Evolutionary conservation across 2,113 vertebrate genomes (phyloP), one percentile per base, ranked within the genome.

Genomic region (Lipophrys pholis): DNA sequence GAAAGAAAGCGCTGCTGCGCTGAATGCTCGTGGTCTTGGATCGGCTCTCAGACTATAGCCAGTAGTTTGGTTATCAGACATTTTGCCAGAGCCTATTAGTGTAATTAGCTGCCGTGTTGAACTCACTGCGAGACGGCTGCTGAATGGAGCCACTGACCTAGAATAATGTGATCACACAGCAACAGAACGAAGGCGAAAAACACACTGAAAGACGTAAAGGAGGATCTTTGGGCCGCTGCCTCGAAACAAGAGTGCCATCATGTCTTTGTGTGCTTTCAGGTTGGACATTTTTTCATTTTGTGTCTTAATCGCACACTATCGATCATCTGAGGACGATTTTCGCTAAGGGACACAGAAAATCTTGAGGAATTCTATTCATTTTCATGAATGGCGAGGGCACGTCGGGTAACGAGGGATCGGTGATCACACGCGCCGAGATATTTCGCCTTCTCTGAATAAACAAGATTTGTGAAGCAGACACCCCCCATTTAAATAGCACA

Each of bases 101-200:
- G 69, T 87, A 89, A 89, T 87, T 85, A 78, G 78, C 80, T 81
- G 57, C 39, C 73, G 51, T 39, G 62, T 63, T 74, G 78, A 86
- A 83, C 60, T 64, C 46, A 42, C 21, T 55, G 62, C 21, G 17
- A 86, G 84, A 87, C 86, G 81, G 67, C 53, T 63, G 73, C 79
- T 81, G 48, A 83, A 72, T 73, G 60, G 61, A 79, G 73, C 63
- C 75, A 76, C 69, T 83, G 78, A 86, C 80, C 80, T 78, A 80
- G 78, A 88, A 85, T 81, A 68, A 83, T 83, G 71, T 69, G 51
- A 73, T 59, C 68, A 59, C 70, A 54, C 52, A 53, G 75, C 77
- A 58, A 69, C 67, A 70, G 67, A 84, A 81, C 74, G 69, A 81
- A 77, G 64, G 16, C 1, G 16, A 4, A 82, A 67, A 75, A 72